These are phyloP conservation scores for Lutraria rhynchaena DNA, from an alignment of 1,140 invertebrate species.

Conservation along the genomic window DNA sequence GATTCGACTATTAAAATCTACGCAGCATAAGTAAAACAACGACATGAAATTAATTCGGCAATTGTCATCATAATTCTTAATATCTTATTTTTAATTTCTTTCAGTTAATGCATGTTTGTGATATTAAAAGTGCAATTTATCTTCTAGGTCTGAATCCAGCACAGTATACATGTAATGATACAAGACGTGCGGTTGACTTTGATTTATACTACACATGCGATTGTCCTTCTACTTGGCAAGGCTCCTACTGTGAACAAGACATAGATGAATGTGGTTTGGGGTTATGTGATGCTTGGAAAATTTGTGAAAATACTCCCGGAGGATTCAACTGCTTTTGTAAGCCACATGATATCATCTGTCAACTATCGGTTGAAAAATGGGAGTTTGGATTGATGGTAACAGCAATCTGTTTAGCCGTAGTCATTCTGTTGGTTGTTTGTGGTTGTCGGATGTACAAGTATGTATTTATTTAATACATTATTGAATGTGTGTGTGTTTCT, in stretches of 20 bases:
- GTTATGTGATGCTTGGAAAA: conserved; percentile 2
- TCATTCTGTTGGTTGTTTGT: background rate
- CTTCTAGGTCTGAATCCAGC: conserved; percentile 17
- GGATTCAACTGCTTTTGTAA: conserved; percentile 33
- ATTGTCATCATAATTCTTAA: no score
- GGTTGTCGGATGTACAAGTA: conserved; percentile 2
- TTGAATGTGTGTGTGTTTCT: no score
- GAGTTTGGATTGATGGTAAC: conserved; percentile 7
- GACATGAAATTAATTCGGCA: no score
- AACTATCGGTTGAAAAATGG: conserved; percentile 24
- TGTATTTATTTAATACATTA: no score
- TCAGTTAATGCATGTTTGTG: no score
- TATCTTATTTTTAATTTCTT: no score
- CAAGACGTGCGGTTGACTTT: conserved; percentile 17
- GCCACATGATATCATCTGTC: conserved; percentile 7
- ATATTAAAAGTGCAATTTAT: background rate
- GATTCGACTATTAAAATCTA: no score
- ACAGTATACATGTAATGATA: conserved; percentile 33
- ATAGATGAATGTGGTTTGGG: conserved; percentile 16
- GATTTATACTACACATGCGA: conserved; percentile 29
- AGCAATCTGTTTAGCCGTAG: background rate
- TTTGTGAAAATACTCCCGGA: conserved; percentile 13
- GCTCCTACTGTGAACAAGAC: conserved; percentile 28
- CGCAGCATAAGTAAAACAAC: no score
- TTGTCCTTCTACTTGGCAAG: conserved; percentile 13